Percentiles rank a stretch among this genome's conserved stretches.
phyloP scores from a whole-genome alignment of 2,888 invertebrate species.

The Tortrix viridana region DNA sequence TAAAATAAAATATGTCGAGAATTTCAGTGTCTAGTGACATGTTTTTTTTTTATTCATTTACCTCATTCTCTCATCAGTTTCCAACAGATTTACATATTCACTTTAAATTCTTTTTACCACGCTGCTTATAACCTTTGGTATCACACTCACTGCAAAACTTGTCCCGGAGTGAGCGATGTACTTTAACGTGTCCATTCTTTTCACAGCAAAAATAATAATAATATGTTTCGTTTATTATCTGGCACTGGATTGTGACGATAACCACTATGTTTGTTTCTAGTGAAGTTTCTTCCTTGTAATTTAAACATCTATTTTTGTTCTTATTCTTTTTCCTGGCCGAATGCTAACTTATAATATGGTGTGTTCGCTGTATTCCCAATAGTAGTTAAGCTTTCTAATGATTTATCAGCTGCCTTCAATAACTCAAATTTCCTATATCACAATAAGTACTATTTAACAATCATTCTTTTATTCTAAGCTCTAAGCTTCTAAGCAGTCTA shows the following conservation, averaged over 20 bases:
- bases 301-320: neutral
- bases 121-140: conserved; percentile 2
- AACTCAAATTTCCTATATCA: conserved; percentile 1
- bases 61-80: neutral
- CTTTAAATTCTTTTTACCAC: neutral
- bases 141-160: conserved; percentile 19
- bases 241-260: neutral
- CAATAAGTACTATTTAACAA: conserved; percentile 1
- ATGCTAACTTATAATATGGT: neutral
- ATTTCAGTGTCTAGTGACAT: neutral
- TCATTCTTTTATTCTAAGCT: too few species aligned
- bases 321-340: neutral
- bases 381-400: neutral
- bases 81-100: neutral
- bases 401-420: neutral
- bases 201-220: conserved; percentile 14
- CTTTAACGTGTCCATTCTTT: conserved; percentile 10
- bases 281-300: conserved; percentile 2
- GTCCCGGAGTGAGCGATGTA: neutral
- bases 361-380: neutral
- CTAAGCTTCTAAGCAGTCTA: too few species aligned
- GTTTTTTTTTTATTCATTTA: neutral
- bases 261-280: neutral
- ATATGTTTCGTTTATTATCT: neutral
- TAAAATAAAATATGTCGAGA: conserved; percentile 21